A percentile compares a stretch with the other conserved stretches of the same genome.
These are phyloP conservation scores for Acanthornis magna DNA, from an alignment of 2,797 vertebrate species.

Conservation along the genomic window DNA sequence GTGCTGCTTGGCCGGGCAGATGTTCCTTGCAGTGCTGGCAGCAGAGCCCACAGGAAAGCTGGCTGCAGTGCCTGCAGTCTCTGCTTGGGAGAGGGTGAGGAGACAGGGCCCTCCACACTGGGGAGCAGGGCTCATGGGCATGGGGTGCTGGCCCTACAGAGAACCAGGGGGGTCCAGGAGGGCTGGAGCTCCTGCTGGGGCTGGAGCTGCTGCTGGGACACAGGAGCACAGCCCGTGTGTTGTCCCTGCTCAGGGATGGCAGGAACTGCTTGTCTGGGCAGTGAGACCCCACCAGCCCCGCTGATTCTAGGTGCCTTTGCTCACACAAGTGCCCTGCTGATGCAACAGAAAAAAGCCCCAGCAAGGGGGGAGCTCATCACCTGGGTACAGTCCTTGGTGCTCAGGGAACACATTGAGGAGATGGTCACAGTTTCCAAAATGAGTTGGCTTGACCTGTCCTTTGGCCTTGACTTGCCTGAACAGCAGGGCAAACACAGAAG, in stretches of 20 bases:
- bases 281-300: too few relatives aligned
- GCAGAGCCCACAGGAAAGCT: background rate
- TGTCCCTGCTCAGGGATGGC: background rate
- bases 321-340: too few relatives aligned
- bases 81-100: background rate
- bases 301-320: too few relatives aligned
- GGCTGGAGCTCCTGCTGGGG: background rate
- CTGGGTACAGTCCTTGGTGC: too few relatives aligned
- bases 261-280: background rate
- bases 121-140: background rate
- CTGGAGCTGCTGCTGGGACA: background rate
- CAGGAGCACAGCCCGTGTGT: too few relatives aligned
- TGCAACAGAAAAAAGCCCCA: too few relatives aligned
- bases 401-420: too few relatives aligned
- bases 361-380: too few relatives aligned
- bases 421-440: too few relatives aligned
- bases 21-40: background rate
- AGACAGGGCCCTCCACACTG: background rate
- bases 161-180: background rate
- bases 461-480: too few relatives aligned
- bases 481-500: too few relatives aligned
- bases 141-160: background rate
- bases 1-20: background rate
- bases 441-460: too few relatives aligned
- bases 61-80: background rate